Base-by-base conservation (phyloP, 2,797 vertebrate species). In the Cheirogaleus major region DNA sequence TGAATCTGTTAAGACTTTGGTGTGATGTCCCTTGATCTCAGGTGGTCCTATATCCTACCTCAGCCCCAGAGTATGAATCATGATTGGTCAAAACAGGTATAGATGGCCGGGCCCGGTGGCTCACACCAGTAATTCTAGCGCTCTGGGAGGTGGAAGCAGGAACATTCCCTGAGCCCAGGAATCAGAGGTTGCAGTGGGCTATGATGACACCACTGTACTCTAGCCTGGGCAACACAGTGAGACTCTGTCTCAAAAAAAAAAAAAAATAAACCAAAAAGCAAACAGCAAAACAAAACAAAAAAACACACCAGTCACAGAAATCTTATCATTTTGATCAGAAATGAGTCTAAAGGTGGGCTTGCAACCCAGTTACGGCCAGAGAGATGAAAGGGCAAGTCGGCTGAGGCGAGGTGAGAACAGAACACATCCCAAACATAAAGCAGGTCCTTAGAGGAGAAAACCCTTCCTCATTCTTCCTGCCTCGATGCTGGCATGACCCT, bases 171-270 rank as follows among this genome's bases (percentile, higher is more conserved):
- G 32, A n/a, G 32, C 32, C 63, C 32, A 65, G 15, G 63, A 65
- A 15, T 17, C 17, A 3, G 63, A 65, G 63, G 63, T n/a, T n/a
- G 15, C 32, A n/a, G 15, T n/a, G 63, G n/a, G 63, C 32, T 32
- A 18, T n/a, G 32, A n/a, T 65, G 63, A 59, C 11, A 2, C 63
- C 32, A n/a, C 14, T 8, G 17, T 32, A n/a, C 63, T n/a, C 32
- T n/a, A 65, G 32, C 32, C 15, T n/a, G 32, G 32, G 15, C 0
- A 0, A n/a, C 32, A 65, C 15, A 32, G 15, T 0, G 2, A n/a
- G 63, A n/a, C 32, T n/a, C 32, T 65, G 32, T n/a, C 63, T 65
- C 32, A n/a, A 65, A 63, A 63, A 32, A 63, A 27, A 63, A 63
- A 27, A 10, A 59, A 61, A 63, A 15, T 2, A 32, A 63, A 25